A percentile compares a stretch with the other conserved stretches of the same genome.
These are phyloP conservation scores for Protomyctophum bolini DNA, from an alignment of 2,113 vertebrate genomes.

Conservation along the genomic window DNA sequence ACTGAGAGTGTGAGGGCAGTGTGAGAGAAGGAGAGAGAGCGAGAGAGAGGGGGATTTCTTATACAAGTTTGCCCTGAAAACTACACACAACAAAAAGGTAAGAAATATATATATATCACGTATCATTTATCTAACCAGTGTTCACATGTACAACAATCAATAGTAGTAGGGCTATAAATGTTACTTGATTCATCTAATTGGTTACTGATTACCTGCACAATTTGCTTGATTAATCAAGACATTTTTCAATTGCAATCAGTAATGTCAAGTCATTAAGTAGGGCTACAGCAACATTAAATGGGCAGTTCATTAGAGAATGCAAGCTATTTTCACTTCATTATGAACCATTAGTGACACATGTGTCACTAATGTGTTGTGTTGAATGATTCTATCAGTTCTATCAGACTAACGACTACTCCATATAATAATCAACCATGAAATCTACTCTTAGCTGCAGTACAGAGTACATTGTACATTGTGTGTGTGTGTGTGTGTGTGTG, in stretches of 20 bases:
- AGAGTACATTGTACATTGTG: not conserved
- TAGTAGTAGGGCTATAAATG: not conserved
- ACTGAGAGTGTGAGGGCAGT: slow-evolving; percentile 28
- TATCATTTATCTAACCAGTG: not conserved
- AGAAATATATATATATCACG: slow-evolving; percentile 22
- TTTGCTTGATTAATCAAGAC: not conserved
- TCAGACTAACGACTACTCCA: too few species aligned
- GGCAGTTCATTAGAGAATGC: not conserved
- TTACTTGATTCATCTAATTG: not conserved
- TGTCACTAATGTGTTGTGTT: not conserved
- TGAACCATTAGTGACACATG: not conserved
- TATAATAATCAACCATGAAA: too few species aligned
- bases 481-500: slow-evolving; percentile 1
- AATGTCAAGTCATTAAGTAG: not conserved
- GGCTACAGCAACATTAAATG: not conserved
- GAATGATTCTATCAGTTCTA: too few species aligned
- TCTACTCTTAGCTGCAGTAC: too few species aligned
- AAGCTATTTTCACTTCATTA: not conserved
- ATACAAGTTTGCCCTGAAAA: not conserved
- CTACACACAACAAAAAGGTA: slow-evolving; percentile 45
- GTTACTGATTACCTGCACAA: not conserved
- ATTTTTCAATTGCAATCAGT: not conserved
- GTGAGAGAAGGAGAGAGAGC: not conserved
- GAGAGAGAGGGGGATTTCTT: not conserved
- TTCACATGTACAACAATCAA: not conserved